Conservation (phyloP, 2,797 vertebrate genomes). For the Gymnoscopelus microlampas region DNA sequence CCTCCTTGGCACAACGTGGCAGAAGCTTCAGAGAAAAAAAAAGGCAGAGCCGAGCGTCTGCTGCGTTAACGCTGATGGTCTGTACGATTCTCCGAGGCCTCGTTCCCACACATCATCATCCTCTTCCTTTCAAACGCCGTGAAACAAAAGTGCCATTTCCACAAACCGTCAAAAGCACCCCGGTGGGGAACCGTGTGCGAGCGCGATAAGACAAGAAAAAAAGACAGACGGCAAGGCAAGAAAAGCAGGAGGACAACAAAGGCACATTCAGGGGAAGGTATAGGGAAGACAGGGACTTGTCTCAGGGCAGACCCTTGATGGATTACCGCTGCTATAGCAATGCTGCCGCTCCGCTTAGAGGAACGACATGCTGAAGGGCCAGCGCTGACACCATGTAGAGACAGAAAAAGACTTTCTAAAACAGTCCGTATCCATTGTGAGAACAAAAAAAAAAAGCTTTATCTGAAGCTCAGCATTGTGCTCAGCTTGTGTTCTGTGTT, state of each 20-base stretch:
- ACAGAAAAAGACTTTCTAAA: too few species aligned
- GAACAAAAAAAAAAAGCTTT: too few species aligned
- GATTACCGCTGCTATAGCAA: too few species aligned
- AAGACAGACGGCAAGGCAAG: slow-evolving; percentile 7
- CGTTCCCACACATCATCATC: slow-evolving; percentile 47
- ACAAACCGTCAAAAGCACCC: slow-evolving; percentile 53
- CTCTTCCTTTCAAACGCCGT: slow-evolving; percentile 51
- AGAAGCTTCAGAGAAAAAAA: slow-evolving; percentile 36
- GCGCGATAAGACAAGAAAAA: slow-evolving; percentile 67
- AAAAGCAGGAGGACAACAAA: slow-evolving; percentile 26
- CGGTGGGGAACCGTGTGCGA: slow-evolving; percentile 63
- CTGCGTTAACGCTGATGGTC: slow-evolving; percentile 75
- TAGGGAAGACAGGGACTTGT: too few species aligned
- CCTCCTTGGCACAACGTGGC: too few species aligned
- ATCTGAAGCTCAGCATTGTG: too few species aligned
- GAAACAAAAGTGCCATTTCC: slow-evolving; percentile 65
- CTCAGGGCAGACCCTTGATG: too few species aligned
- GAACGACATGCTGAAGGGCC: too few species aligned
- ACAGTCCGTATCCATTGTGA: too few species aligned
- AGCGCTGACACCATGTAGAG: too few species aligned
- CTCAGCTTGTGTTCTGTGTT: too few species aligned
- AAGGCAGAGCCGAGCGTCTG: slow-evolving; percentile 44
- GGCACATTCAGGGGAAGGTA: slow-evolving; percentile 25
- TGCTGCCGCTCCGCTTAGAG: too few species aligned
- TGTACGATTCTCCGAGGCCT: slow-evolving; percentile 61